A percentile compares a stretch with the other conserved stretches of the same genome.
These are phyloP conservation scores for Epizoanthus illoricatus DNA, from an alignment of 92 coral and sea anemone genomes.

Conservation along the genomic window DNA sequence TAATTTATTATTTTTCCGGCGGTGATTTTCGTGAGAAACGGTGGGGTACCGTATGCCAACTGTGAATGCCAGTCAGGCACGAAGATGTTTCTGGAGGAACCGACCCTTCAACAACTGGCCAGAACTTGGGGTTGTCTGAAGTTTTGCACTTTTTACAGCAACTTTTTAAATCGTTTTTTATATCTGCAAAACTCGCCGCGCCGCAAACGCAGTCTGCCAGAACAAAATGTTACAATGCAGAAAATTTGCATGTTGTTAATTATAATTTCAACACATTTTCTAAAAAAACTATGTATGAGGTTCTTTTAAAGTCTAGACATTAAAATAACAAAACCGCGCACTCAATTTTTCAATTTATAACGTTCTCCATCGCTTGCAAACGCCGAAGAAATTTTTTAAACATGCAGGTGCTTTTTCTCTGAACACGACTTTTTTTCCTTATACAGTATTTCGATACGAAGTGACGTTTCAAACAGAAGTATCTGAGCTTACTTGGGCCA, in stretches of 20 bases:
- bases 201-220: no score
- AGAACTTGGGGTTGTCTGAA: neutral
- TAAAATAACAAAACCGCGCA: neutral
- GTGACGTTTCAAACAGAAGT: neutral
- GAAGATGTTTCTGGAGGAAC: neutral
- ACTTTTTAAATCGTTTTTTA: no score
- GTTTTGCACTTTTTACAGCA: no score
- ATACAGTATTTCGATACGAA: no score
- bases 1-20: conserved; percentile 3
- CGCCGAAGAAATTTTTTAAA: neutral
- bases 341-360: neutral
- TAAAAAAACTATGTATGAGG: no score
- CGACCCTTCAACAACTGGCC: neutral
- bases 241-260: no score
- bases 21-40: conserved; percentile 10
- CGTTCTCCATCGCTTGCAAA: neutral
- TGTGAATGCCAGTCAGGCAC: conserved; percentile 11
- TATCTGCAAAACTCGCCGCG: no score
- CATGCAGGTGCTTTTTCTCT: no score
- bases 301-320: neutral
- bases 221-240: no score
- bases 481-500: neutral
- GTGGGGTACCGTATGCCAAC: conserved; percentile 15
- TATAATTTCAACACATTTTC: no score
- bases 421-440: no score